A percentile compares a stretch with the other conserved stretches of the same genome.
These are phyloP conservation scores for Mizuhopecten yessoensis DNA, from an alignment of 1,140 invertebrate genomes.

Conservation along the genomic window DNA sequence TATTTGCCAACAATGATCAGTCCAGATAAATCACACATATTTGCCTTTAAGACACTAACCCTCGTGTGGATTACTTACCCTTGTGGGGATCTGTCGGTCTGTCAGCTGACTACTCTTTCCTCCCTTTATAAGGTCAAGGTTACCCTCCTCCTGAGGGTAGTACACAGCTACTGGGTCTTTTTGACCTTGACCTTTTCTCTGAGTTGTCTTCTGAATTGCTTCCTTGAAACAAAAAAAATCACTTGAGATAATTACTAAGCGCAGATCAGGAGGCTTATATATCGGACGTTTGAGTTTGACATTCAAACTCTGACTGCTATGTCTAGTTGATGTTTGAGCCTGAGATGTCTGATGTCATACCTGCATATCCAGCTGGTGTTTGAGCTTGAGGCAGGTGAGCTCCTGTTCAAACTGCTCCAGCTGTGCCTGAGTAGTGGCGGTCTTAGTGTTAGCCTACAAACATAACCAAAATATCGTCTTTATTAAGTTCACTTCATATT, in stretches of 20 bases:
- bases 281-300: no score
- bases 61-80: neutral
- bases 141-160: conserved; percentile 44
- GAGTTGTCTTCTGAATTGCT: conserved; percentile 48
- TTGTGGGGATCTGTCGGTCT: neutral
- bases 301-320: no score
- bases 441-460: conserved; percentile 66
- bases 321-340: no score
- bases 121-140: neutral
- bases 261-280: no score
- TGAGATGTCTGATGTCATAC: conserved; percentile 54
- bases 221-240: conserved; percentile 40
- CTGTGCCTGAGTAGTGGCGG: conserved; percentile 67
- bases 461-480: neutral
- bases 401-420: conserved; percentile 77
- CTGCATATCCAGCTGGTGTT: conserved; percentile 79
- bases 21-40: no score
- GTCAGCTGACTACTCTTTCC: conserved; percentile 3
- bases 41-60: no score
- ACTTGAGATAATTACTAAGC: no score
- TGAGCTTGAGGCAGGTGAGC: conserved; percentile 72
- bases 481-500: no score
- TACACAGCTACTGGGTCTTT: conserved; percentile 39
- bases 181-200: conserved; percentile 47
- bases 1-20: no score